Evolutionary conservation across 2,888 invertebrate genomes (phyloP).

Genomic region (Cantharis lateralis): DNA sequence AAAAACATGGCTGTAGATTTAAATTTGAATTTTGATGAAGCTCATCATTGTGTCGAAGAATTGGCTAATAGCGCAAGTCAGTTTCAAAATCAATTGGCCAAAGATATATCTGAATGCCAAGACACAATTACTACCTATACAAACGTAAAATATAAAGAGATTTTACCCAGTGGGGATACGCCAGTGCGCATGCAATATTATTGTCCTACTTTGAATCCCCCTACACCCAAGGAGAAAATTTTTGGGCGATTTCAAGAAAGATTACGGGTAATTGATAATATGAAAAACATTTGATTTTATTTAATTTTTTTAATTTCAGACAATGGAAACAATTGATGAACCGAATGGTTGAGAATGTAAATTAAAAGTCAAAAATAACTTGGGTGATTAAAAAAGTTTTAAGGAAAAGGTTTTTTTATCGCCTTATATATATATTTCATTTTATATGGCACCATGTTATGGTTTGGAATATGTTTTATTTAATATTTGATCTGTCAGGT

Average conservation of each 20-base stretch:
- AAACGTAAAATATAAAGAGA: neutral
- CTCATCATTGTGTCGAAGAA: neutral
- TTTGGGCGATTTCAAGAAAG: neutral
- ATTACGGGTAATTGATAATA: neutral
- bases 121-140: neutral
- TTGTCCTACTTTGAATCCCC: neutral
- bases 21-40: neutral
- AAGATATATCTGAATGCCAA: neutral
- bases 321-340: neutral
- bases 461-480: neutral
- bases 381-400: neutral
- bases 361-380: neutral
- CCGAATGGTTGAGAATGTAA: neutral
- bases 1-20: neutral
- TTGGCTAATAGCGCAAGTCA: neutral
- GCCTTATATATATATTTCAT: neutral
- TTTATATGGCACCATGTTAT: neutral
- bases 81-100: neutral
- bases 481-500: neutral
- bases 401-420: neutral
- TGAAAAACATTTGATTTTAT: neutral
- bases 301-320: neutral
- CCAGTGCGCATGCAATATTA: neutral
- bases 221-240: neutral
- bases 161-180: neutral